Evolutionary conservation across 92 coral and sea anemone species (phyloP).

Genomic region (Metridium senile): DNA sequence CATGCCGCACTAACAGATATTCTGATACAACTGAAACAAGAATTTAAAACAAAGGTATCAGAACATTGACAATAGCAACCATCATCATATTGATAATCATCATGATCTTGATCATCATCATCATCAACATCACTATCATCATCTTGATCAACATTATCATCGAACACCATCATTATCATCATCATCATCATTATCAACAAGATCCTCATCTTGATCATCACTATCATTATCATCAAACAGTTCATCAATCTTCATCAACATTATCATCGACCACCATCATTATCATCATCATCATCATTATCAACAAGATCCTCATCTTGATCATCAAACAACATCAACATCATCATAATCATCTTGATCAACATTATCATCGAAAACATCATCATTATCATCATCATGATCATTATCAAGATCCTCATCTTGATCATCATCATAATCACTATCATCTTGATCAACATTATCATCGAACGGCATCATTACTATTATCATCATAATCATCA

Average conservation of each 20-base stretch:
- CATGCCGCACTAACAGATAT: slow-evolving; percentile 29
- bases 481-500: neutral
- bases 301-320: neutral
- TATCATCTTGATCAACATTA: neutral
- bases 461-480: neutral
- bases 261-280: neutral
- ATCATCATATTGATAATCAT: too few species aligned
- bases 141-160: neutral
- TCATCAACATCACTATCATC: neutral
- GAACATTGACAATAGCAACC: too few species aligned
- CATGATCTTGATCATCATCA: neutral
- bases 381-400: neutral
- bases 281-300: neutral
- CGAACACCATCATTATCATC: neutral
- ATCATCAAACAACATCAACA: neutral
- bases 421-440: neutral
- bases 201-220: too few species aligned
- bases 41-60: neutral
- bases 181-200: neutral
- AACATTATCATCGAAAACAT: neutral
- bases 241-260: neutral
- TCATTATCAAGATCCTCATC: neutral
- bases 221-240: too few species aligned
- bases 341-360: neutral
- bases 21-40: slow-evolving; percentile 33